Evolutionary conservation across 2,113 vertebrate genomes (phyloP).

Genomic region (Ceyx margarethae): DNA sequence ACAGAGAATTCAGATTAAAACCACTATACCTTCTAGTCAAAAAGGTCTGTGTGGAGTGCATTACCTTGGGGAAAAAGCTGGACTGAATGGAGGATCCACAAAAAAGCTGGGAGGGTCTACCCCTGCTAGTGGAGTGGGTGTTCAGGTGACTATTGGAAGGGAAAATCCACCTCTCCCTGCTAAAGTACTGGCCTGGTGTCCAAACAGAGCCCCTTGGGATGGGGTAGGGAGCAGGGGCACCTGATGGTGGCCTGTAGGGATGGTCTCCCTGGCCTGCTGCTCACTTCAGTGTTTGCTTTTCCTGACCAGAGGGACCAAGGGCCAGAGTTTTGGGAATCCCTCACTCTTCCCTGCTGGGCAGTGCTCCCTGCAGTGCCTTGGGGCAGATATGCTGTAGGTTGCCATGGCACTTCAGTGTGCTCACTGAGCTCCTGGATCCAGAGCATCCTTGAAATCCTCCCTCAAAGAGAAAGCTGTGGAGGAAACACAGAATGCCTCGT

Average conservation of each 20-base stretch:
- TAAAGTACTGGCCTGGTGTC: background rate
- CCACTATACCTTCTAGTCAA: background rate
- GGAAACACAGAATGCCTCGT: conserved; percentile 57
- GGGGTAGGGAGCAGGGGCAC: background rate
- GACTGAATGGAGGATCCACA: background rate
- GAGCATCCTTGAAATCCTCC: conserved; percentile 34
- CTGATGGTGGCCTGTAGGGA: background rate
- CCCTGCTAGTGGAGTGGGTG: background rate
- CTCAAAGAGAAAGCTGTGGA: conserved; percentile 34
- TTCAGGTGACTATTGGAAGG: background rate
- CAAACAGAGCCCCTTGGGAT: background rate
- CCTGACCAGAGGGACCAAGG: background rate
- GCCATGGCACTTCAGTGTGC: background rate
- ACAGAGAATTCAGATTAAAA: conserved; percentile 11
- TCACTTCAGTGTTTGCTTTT: background rate
- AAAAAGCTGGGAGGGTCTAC: background rate
- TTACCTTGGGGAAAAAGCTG: background rate
- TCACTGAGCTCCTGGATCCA: conserved; percentile 29
- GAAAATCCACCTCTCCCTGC: background rate
- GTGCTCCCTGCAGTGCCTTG: fast-evolving
- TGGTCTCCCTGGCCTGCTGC: background rate
- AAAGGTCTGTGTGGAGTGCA: background rate
- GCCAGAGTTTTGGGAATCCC: background rate
- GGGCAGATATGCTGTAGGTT: conserved; percentile 34
- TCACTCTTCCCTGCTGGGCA: background rate